A percentile compares a stretch with the other conserved stretches of the same genome.
Conservation (phyloP, 37 sponge, comb jelly and placozoan species). For the Cladorhizidae sp. region DNA sequence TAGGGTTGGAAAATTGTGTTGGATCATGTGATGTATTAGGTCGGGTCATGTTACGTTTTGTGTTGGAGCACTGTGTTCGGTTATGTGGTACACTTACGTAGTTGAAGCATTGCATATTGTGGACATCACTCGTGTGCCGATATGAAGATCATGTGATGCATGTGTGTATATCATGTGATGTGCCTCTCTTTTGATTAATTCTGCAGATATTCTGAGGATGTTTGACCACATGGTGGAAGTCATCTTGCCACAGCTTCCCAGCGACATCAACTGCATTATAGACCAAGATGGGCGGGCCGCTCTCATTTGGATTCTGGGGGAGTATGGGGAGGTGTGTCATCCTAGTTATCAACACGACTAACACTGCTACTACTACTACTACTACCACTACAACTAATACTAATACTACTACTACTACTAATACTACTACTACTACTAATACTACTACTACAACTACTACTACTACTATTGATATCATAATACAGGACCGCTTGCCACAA, state of each 20-base stretch:
- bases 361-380: too few species aligned
- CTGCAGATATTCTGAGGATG: constrained; percentile 81
- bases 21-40: too few species aligned
- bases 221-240: constrained; percentile 78
- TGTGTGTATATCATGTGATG: background rate
- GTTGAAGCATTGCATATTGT: too few species aligned
- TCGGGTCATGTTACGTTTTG: too few species aligned
- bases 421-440: too few species aligned
- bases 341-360: background rate
- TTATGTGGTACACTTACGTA: too few species aligned
- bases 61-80: too few species aligned
- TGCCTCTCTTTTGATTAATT: background rate
- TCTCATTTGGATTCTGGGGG: constrained; percentile 93
- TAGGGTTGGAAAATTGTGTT: too few species aligned
- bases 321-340: constrained; percentile 87
- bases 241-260: constrained; percentile 76
- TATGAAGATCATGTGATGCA: background rate
- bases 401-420: too few species aligned
- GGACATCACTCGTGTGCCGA: background rate
- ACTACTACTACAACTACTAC: too few species aligned
- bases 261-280: constrained; percentile 26
- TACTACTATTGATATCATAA: background rate
- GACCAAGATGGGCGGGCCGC: constrained; percentile 82
- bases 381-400: too few species aligned
- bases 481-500: background rate